Percentiles rank a stretch among this genome's conserved stretches.
Evolutionary conservation across 2,888 invertebrate genomes (phyloP).

Genomic region (Drosophila ezoana): DNA sequence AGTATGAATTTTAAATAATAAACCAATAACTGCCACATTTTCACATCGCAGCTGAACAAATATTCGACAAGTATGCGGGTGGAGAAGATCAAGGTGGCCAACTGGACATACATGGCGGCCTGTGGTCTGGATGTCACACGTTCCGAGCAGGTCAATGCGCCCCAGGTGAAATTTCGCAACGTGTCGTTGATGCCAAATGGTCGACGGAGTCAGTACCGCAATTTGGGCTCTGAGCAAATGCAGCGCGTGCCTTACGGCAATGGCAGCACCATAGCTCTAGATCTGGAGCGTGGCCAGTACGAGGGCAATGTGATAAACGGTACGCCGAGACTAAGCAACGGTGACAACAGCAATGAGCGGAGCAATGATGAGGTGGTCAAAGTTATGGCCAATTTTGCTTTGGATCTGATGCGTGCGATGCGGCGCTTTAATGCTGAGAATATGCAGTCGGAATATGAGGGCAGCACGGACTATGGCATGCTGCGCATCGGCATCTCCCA

Average conservation of each 20-base stretch:
- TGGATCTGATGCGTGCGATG: slow-evolving; percentile 89
- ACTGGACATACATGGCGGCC: slow-evolving; percentile 99
- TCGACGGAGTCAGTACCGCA: slow-evolving; percentile 77
- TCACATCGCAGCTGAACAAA: slow-evolving; percentile 86
- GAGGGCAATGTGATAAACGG: slow-evolving; percentile 64
- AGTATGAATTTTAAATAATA: slow-evolving; percentile 84
- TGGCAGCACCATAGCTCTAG: slow-evolving; percentile 59
- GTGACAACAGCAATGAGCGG: slow-evolving; percentile 71
- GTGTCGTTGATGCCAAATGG: slow-evolving; percentile 83
- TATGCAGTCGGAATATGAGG: slow-evolving; percentile 85
- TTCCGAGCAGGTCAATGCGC: slow-evolving; percentile 86
- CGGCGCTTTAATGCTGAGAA: slow-evolving; percentile 87
- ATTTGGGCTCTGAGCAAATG: slow-evolving; percentile 48
- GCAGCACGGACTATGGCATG: slow-evolving; percentile 81
- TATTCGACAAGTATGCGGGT: slow-evolving; percentile 88
- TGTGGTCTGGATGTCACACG: slow-evolving; percentile 93
- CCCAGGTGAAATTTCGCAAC: slow-evolving; percentile 76
- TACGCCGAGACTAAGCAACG: slow-evolving; percentile 38
- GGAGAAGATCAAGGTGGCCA: slow-evolving; percentile 98
- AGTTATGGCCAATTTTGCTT: slow-evolving; percentile 90
- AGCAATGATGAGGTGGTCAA: slow-evolving; percentile 85
- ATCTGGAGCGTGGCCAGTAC: slow-evolving; percentile 73
- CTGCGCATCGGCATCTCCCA: slow-evolving; percentile 91
- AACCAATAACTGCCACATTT: background rate
- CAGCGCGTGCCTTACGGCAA: slow-evolving; percentile 68